phyloP scores from a whole-genome alignment of 2,113 vertebrate genomes.

The Chionis minor region DNA sequence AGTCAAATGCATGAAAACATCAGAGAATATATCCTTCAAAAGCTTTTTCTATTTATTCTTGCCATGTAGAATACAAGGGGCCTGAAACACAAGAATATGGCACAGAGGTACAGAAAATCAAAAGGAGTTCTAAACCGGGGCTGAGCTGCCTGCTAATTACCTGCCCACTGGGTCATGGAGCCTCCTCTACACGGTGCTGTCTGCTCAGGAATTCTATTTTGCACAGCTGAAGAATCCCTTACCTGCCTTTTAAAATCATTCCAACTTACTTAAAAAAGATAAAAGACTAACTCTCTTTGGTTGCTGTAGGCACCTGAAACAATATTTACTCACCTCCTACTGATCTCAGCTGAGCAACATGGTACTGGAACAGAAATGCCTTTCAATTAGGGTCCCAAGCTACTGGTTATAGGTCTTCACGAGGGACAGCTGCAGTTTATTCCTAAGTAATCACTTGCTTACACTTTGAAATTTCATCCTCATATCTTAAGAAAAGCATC shows the following conservation, averaged over 20 bases:
- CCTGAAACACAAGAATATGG: neutral
- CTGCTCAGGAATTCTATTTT: neutral
- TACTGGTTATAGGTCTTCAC: neutral
- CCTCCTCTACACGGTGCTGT: neutral
- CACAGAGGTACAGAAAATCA: neutral
- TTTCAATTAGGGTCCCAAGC: neutral
- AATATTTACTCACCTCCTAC: conserved; percentile 11
- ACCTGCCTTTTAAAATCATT: neutral
- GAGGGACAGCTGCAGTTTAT: neutral
- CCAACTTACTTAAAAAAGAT: neutral
- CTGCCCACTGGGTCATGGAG: neutral
- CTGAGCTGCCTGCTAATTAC: neutral
- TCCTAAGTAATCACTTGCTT: neutral
- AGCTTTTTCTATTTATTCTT: neutral
- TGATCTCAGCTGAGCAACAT: neutral
- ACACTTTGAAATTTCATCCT: conserved; percentile 41
- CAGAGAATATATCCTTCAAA: neutral
- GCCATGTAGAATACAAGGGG: neutral
- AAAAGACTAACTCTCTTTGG: neutral
- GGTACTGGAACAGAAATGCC: neutral
- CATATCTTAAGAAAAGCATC: neutral
- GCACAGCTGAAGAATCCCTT: neutral
- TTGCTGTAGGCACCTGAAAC: neutral
- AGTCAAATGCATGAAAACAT: neutral
- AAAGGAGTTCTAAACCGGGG: neutral